A percentile compares a stretch with the other conserved stretches of the same genome.
Conservation (phyloP, 2,113 vertebrate species). For the Microtus pennsylvanicus region DNA sequence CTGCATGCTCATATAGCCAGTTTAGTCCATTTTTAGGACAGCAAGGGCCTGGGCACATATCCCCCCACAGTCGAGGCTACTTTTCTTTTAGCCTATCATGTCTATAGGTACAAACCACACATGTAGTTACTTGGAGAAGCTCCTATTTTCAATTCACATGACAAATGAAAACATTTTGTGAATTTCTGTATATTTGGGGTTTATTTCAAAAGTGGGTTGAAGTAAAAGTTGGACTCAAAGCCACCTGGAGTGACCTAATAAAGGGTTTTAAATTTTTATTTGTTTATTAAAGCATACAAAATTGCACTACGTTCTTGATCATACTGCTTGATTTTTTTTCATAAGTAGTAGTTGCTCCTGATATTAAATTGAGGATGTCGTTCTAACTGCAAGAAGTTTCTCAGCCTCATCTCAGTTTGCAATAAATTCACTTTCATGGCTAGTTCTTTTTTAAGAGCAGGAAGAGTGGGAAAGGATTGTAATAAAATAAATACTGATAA, state of each 20-base stretch:
- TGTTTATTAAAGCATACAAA: neutral
- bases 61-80: neutral
- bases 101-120: neutral
- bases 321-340: slow-evolving; percentile 26
- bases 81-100: neutral
- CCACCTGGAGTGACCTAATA: neutral
- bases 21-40: no score
- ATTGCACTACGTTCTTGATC: neutral
- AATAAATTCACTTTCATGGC: neutral
- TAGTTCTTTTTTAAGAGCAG: neutral
- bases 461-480: neutral
- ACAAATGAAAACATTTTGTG: neutral
- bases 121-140: neutral
- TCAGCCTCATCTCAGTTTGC: neutral
- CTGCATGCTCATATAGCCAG: no score
- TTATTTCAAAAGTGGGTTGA: slow-evolving; percentile 4
- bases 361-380: neutral
- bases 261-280: neutral
- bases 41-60: no score
- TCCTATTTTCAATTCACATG: neutral
- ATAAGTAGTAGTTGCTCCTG: neutral
- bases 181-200: neutral
- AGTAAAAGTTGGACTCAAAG: neutral
- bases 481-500: neutral
- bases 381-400: neutral